These are phyloP conservation scores for Oreochromis aureus DNA, from an alignment of 2,113 vertebrate genomes.

Conservation along the genomic window DNA sequence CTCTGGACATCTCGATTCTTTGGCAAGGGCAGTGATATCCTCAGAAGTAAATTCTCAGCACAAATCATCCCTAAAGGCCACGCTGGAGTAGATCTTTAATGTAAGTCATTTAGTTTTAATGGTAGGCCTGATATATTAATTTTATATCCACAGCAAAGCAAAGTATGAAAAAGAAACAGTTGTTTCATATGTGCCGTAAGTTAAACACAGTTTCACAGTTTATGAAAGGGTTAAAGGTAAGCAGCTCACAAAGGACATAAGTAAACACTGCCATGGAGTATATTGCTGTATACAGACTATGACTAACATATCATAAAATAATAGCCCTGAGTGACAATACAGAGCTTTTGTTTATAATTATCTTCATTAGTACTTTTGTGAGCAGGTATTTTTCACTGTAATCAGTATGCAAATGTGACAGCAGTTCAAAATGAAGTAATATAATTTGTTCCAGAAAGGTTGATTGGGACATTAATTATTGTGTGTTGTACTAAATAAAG, in stretches of 20 bases:
- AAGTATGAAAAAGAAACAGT: not conserved
- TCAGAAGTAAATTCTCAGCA: not conserved
- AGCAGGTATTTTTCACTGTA: constrained; percentile 29
- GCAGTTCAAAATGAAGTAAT: constrained; percentile 55
- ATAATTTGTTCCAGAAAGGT: constrained; percentile 54
- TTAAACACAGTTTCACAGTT: not conserved
- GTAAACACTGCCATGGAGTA: not conserved
- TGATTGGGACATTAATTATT: constrained; percentile 69
- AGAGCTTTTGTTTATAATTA: constrained; percentile 38
- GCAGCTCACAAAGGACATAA: not conserved
- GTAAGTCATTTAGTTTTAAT: not conserved
- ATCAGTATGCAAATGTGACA: constrained; percentile 59
- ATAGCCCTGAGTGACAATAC: not conserved
- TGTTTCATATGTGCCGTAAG: not conserved
- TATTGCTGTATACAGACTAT: not conserved
- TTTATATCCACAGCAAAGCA: not conserved
- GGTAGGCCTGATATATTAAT: not conserved
- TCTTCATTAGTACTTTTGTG: constrained; percentile 29
- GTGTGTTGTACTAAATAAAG: constrained; percentile 53
- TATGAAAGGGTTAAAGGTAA: not conserved
- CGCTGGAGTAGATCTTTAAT: not conserved
- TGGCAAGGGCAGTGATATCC: not conserved
- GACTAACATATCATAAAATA: not conserved
- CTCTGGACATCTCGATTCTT: not conserved
- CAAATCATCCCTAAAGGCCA: not conserved